Evolutionary conservation across 2,888 invertebrate species (phyloP).

Genomic region (Lithodes maja): DNA sequence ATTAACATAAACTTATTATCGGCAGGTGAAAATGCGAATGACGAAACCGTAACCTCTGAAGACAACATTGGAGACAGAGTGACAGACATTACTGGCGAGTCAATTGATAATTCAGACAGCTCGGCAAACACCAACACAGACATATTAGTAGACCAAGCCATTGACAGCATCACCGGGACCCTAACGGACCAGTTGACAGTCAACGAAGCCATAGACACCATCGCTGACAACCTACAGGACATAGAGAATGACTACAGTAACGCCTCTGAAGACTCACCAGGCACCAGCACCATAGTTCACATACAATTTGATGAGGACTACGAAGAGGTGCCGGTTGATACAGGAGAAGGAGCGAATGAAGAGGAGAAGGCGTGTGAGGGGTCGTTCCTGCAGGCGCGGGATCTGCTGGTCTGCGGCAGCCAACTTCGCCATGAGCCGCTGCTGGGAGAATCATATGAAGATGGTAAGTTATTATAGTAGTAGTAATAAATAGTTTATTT

Average conservation of each 20-base stretch:
- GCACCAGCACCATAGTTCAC: too few species aligned
- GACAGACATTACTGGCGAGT: not conserved
- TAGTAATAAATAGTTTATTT: too few species aligned
- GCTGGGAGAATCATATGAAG: conserved; percentile 4
- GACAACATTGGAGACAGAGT: not conserved
- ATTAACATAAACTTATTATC: not conserved
- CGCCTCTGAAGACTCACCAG: not conserved
- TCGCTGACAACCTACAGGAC: conserved; percentile 8
- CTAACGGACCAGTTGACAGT: not conserved
- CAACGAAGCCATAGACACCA: not conserved
- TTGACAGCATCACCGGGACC: not conserved
- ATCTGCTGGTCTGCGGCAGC: conserved; percentile 35
- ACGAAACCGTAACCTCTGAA: not conserved
- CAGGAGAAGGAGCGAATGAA: not conserved
- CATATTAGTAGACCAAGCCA: not conserved
- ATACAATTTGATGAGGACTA: not conserved
- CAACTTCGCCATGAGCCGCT: conserved; percentile 40
- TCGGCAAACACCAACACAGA: not conserved
- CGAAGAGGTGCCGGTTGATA: not conserved
- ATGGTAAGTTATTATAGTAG: conserved; percentile 39
- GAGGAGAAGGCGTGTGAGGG: conserved; percentile 51
- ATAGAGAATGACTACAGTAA: not conserved
- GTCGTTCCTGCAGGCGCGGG: conserved; percentile 28
- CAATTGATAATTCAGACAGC: not conserved
- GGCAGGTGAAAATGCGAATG: not conserved